phyloP scores from a whole-genome alignment of 2,888 invertebrate genomes.

The Acronicta leporina region DNA sequence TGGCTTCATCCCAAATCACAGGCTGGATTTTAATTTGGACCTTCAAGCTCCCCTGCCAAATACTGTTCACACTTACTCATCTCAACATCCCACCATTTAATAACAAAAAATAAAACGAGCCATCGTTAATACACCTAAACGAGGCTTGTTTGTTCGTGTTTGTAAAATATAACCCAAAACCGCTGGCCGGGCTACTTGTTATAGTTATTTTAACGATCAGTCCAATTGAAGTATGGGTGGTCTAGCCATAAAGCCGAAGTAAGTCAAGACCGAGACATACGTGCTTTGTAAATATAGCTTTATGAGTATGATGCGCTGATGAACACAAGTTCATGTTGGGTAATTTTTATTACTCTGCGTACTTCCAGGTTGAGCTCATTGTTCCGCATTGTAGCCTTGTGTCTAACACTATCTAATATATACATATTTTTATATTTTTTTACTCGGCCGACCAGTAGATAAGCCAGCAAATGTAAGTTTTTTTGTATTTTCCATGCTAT shows the following conservation, averaged over 20 bases:
- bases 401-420: too few species aligned
- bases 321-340: constrained; percentile 35
- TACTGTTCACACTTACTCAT: not conserved
- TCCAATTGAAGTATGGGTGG: constrained; percentile 79
- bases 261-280: constrained; percentile 66
- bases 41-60: too few species aligned
- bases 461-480: too few species aligned
- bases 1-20: too few species aligned
- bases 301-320: constrained; percentile 51
- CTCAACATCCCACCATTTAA: not conserved
- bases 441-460: too few species aligned
- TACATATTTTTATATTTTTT: too few species aligned
- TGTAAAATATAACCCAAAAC: constrained; percentile 62
- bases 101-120: constrained; percentile 46
- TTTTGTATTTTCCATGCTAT: too few species aligned
- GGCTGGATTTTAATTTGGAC: too few species aligned
- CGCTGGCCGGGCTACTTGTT: constrained; percentile 56
- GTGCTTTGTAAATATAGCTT: constrained; percentile 69
- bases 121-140: constrained; percentile 40
- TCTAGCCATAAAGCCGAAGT: constrained; percentile 67
- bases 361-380: constrained; percentile 1
- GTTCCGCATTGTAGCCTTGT: not conserved
- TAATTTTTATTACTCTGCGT: constrained; percentile 19
- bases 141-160: constrained; percentile 42
- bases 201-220: constrained; percentile 70